phyloP scores from a whole-genome alignment of 1,140 invertebrate species.

The Nasonia vitripennis region DNA sequence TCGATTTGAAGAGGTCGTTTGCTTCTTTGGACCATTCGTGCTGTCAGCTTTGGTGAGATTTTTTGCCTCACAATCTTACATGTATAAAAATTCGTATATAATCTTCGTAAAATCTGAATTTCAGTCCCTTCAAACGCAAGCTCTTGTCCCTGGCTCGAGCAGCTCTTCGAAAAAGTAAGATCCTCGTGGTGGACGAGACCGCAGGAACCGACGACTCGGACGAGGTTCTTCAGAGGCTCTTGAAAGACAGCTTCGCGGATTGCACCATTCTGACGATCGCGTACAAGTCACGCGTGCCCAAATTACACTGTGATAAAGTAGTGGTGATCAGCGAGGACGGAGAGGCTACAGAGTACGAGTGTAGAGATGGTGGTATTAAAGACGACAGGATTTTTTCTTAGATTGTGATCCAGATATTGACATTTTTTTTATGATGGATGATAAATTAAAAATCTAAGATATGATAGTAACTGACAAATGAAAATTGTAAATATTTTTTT shows the following conservation, averaged over 20 bases:
- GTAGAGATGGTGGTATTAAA: not conserved
- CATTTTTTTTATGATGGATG: not conserved
- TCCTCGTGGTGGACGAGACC: not conserved
- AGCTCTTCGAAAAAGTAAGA: not conserved
- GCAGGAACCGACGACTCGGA: not conserved
- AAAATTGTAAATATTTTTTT: not conserved
- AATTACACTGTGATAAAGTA: not conserved
- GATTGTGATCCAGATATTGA: not conserved
- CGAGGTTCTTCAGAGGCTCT: not conserved
- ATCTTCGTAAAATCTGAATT: not conserved
- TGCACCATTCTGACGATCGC: not conserved
- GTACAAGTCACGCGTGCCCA: not conserved
- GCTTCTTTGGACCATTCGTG: constrained; percentile 75
- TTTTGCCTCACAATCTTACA: not conserved
- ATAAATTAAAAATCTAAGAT: not conserved
- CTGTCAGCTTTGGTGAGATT: not conserved
- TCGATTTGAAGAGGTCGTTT: constrained; percentile 75
- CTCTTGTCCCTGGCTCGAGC: not conserved
- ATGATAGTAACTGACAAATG: not conserved
- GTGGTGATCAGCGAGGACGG: not conserved
- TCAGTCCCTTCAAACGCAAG: not conserved
- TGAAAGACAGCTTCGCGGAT: not conserved
- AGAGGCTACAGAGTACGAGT: not conserved
- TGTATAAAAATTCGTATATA: not conserved
- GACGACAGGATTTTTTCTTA: not conserved